These are phyloP conservation scores for Podilymbus podiceps DNA, from an alignment of 2,113 vertebrate species.

Conservation along the genomic window DNA sequence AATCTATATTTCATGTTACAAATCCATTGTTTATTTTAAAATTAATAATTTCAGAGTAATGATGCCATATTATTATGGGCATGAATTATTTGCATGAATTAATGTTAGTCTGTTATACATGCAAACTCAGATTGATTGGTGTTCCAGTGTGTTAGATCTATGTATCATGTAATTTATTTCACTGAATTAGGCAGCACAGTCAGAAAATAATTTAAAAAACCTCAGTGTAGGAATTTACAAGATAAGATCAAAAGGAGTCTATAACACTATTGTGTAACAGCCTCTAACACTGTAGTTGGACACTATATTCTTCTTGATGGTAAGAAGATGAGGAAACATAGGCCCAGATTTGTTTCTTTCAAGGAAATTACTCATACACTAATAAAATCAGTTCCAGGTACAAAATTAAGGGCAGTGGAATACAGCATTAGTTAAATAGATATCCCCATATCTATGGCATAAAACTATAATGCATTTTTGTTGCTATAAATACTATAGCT, in stretches of 20 bases:
- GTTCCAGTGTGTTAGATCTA: neutral
- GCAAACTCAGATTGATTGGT: neutral
- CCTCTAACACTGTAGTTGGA: too few species aligned
- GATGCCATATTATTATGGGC: neutral
- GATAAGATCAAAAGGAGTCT: neutral
- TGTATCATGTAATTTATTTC: neutral
- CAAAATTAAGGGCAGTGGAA: neutral
- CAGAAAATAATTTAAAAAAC: neutral
- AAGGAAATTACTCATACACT: too few species aligned
- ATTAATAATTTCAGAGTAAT: neutral
- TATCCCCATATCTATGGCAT: neutral
- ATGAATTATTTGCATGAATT: neutral
- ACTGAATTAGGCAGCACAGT: neutral
- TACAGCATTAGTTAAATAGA: neutral
- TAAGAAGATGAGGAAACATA: neutral
- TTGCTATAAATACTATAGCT: neutral
- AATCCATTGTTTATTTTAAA: neutral
- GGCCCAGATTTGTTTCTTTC: neutral
- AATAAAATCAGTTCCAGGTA: neutral
- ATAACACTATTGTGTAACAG: neutral
- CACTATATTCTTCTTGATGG: neutral
- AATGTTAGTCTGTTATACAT: too few species aligned
- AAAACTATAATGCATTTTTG: neutral
- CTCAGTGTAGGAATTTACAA: neutral
- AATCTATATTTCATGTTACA: neutral